Evolutionary conservation across 2,888 invertebrate genomes (phyloP).

Genomic region (Rugalucina vietnamica): DNA sequence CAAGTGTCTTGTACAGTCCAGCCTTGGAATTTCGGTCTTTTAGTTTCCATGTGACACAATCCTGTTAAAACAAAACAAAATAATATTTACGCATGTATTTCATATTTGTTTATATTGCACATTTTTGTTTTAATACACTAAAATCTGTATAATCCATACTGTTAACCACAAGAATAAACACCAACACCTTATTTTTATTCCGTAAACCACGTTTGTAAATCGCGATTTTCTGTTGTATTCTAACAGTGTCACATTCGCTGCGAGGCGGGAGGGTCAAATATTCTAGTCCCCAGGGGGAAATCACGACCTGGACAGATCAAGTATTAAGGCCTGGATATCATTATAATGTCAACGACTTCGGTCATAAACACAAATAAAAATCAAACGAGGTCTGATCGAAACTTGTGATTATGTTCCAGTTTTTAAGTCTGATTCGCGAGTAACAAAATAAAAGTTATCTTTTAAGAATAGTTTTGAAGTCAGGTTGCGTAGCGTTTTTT

Average conservation of each 20-base stretch:
- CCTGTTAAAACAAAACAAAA: constrained; percentile 14
- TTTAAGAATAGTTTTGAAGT: too few relatives aligned
- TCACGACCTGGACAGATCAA: neutral
- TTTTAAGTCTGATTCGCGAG: too few relatives aligned
- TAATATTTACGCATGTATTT: constrained; percentile 1
- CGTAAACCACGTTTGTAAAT: neutral
- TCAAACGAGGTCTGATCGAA: too few relatives aligned
- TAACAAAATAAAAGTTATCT: too few relatives aligned
- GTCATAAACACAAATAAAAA: neutral
- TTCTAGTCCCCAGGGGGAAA: constrained; percentile 11
- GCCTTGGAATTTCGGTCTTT: neutral
- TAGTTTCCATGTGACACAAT: neutral
- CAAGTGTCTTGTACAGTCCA: too few relatives aligned
- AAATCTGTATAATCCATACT: neutral
- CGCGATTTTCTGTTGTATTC: neutral
- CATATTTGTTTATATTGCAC: constrained; percentile 1
- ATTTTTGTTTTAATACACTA: neutral
- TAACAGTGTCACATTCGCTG: neutral
- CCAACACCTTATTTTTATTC: neutral
- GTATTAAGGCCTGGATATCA: neutral
- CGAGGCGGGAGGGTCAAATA: neutral
- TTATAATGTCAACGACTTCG: neutral
- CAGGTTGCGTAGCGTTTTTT: too few relatives aligned
- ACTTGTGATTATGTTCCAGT: too few relatives aligned
- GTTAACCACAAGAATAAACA: neutral